Base-by-base conservation (phyloP, 92 coral and sea anemone genomes). In the Epizoanthus stellaris region DNA sequence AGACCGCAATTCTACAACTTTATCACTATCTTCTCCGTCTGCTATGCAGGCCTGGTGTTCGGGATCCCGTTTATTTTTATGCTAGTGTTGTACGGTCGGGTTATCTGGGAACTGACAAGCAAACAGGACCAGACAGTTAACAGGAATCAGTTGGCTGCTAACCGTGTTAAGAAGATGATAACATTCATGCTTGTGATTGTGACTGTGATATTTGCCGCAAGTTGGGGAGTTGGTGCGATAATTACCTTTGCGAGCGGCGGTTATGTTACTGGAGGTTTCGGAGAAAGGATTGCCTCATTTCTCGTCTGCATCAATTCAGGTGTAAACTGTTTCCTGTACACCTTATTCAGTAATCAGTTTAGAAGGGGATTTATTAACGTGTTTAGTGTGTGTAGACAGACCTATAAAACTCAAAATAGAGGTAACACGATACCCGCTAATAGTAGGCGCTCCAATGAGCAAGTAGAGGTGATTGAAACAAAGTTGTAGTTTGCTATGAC, bases 141-240 rank as follows among this genome's bases (percentile, higher is more conserved):
- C 66, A 57, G 43, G 25, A 21, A 56, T 4, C 49, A 58, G 25
- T 25, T 75, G 67, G 40, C 25, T 12, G 30, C 2, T 25, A 75
- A 75, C 67, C 65, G 67, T n/a, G 25, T 57, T 23, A 75, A 56
- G 80, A 75, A 75, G 45, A 60, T 23, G 25, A 23, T 23, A 23
- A 23, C 25, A 23, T 23, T 23, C 0, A 23, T 23, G 25, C 25
- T 23, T 65, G 14, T 75, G 38, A 30, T 16, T 54, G n/a, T 75
- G 9, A 54, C 80, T 9, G 66, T 58, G 0, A 30, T 75, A 5
- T 75, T 75, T 75, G 43, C n/a, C 20, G 21, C 53, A 15, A 54
- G 47, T 0, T 75, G 80, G 80, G 80, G 65, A 13, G 49, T 11
- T 57, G 65, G 47, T 15, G 66, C 65, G 0, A 12, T 25, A 4